Conservation (phyloP, 2,113 vertebrate genomes). For the Sturnus vulgaris region DNA sequence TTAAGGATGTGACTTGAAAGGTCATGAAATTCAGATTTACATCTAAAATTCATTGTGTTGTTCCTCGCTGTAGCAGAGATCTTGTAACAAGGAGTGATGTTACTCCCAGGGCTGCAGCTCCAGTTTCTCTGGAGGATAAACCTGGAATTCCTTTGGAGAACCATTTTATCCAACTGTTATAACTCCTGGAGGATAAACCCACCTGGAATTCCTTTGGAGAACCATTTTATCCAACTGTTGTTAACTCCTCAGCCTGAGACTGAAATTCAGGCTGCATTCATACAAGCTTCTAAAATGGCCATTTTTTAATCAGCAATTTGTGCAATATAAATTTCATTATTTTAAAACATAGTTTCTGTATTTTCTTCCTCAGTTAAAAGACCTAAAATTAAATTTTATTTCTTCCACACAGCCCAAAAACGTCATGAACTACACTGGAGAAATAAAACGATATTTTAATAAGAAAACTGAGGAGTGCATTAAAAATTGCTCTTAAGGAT, state of each 20-base stretch:
- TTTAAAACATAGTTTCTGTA: background rate
- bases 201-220: background rate
- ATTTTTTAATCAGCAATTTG: background rate
- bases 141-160: too few relatives aligned
- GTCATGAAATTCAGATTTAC: conserved; percentile 36
- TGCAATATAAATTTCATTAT: background rate
- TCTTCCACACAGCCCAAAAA: background rate
- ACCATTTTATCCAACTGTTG: background rate
- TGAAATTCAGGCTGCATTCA: background rate
- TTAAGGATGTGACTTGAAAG: conserved; percentile 35
- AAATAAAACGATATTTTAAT: background rate
- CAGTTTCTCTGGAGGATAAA: background rate
- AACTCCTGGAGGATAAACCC: background rate
- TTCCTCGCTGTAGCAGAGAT: background rate
- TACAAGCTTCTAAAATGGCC: rapidly evolving
- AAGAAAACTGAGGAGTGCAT: background rate
- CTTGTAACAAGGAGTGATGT: background rate
- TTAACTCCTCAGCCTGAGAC: background rate
- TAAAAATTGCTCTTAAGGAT: background rate
- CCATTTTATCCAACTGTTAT: too few relatives aligned
- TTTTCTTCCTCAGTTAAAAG: background rate
- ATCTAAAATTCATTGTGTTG: conserved; percentile 7
- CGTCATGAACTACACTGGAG: background rate
- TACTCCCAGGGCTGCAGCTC: background rate
- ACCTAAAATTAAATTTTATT: background rate